A percentile compares a stretch with the other conserved stretches of the same genome.
phyloP scores from a whole-genome alignment of 2,797 vertebrate species.

The Arremon aurantiirostris region DNA sequence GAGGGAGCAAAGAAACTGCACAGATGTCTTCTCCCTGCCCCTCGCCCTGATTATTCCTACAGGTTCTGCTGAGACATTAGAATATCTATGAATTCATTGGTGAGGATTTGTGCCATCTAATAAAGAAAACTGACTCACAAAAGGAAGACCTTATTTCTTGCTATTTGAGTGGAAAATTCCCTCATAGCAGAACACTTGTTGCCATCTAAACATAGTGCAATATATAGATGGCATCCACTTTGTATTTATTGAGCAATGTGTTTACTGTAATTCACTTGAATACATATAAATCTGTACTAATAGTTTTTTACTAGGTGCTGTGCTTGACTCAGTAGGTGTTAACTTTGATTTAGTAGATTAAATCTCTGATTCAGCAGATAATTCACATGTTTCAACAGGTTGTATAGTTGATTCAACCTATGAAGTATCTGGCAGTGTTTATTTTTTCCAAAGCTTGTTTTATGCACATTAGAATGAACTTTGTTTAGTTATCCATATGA shows the following conservation, averaged over 20 bases:
- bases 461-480: constrained; percentile 44
- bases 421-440: constrained; percentile 46
- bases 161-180: background rate
- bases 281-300: background rate
- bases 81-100: background rate
- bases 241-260: background rate
- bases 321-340: background rate
- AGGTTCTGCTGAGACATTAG: background rate
- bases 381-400: constrained; percentile 61
- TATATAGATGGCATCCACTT: background rate
- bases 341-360: constrained; percentile 35
- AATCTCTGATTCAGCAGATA: constrained; percentile 64
- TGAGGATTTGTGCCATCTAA: background rate
- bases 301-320: background rate
- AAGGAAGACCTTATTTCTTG: background rate
- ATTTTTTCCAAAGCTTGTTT: constrained; percentile 56
- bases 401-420: background rate
- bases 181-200: background rate
- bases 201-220: background rate
- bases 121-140: background rate
- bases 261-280: background rate
- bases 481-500: constrained; percentile 11
- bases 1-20: background rate
- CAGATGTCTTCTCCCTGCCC: background rate
- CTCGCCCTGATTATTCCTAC: background rate